Base-by-base conservation (phyloP, 1,140 invertebrate species). In the Temnothorax curvispinosus region DNA sequence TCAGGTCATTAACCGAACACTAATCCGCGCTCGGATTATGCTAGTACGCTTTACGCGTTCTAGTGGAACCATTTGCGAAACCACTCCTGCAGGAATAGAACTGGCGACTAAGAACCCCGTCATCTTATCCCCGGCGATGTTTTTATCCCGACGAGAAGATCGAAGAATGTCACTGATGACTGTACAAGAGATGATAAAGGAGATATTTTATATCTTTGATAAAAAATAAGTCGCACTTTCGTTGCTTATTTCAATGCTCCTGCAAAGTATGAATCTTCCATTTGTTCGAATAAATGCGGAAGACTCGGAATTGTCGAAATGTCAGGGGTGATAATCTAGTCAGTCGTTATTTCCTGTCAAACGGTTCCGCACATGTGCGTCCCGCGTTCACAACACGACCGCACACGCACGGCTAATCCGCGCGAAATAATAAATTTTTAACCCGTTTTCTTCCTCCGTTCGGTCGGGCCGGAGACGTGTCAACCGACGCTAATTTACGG, bases 401-500 rank as follows among this genome's bases (percentile, higher is more conserved):
- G 38, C 21, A 44, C 35, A 8, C n/a, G 35, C 44, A 18, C 9
- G 7, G 44, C 54, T 80, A 69, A 80, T 82, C 50, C 58, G 71
- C 54, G 76, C 18, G 82, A 77, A 62, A 90, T 81, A 92, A 85
- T 91, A 92, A 89, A 91, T 91, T 89, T 90, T 88, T 90, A 74
- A 60, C 47, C 62, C 76, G 80, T 87, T 89, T 91, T 90, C 90
- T 91, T 91, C 89, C 86, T 11, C 60, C 56, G 64, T 85, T 81
- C 88, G 80, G 85, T 64, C 78, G 86, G 72, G 81, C 86, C 74
- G 78, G 85, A 85, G 87, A 86, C 82, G 88, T 69, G 75, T 86
- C 85, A 88, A 78, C 81, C 87, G 72, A 38, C 81, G 80, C 85
- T 90, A 92, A 92, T 92, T 91, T 92, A 92, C 91, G 87, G 67